Conservation (phyloP, 1,140 invertebrate genomes). For the Sycophaga agraensis region DNA sequence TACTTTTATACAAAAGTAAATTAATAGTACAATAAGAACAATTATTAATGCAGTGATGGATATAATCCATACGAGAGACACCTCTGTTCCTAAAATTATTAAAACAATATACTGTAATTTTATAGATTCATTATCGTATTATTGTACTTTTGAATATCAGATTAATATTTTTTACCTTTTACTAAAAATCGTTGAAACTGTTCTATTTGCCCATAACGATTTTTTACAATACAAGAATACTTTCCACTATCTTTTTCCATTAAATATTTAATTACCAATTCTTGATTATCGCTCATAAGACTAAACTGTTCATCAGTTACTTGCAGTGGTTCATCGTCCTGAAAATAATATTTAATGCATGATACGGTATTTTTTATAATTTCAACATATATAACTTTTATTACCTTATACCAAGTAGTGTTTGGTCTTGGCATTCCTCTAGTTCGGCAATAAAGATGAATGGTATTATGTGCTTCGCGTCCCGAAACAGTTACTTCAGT, state of each 20-base stretch:
- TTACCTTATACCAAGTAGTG: slow-evolving; percentile 52
- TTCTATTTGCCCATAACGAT: slow-evolving; percentile 43
- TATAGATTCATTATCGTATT: not conserved
- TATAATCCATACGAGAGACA: slow-evolving; percentile 41
- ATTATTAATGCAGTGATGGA: slow-evolving; percentile 58
- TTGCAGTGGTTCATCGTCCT: slow-evolving; percentile 37
- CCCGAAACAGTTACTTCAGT: slow-evolving; percentile 32
- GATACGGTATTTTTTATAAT: not conserved
- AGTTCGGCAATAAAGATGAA: slow-evolving; percentile 40
- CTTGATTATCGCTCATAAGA: slow-evolving; percentile 39
- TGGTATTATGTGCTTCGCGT: slow-evolving; percentile 31
- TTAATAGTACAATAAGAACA: slow-evolving; percentile 50
- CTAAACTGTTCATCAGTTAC: slow-evolving; percentile 45
- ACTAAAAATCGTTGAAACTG: slow-evolving; percentile 49
- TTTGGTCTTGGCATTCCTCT: slow-evolving; percentile 46
- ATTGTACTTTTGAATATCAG: not conserved
- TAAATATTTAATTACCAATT: slow-evolving; percentile 49
- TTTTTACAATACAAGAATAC: slow-evolving; percentile 49
- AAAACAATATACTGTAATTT: not conserved
- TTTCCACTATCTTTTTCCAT: slow-evolving; percentile 48
- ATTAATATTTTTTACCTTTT: slow-evolving; percentile 43
- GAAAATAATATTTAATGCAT: slow-evolving; percentile 3
- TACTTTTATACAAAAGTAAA: slow-evolving; percentile 61
- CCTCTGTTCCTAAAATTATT: slow-evolving; percentile 35
- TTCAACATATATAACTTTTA: not conserved